These are phyloP conservation scores for Typhlichthys eigenmanni DNA, from an alignment of 2,797 vertebrate species.

Conservation along the genomic window DNA sequence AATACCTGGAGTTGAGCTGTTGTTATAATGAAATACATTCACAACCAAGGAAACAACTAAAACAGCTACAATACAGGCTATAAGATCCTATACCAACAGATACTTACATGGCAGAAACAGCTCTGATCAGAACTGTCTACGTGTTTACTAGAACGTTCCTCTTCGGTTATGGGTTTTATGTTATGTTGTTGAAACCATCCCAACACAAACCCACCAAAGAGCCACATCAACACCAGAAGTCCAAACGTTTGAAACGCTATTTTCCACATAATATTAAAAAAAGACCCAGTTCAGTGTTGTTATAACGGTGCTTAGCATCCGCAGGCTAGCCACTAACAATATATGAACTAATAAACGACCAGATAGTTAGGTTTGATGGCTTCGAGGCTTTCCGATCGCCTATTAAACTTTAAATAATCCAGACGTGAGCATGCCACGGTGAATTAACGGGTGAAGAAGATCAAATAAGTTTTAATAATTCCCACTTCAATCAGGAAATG, in stretches of 20 bases:
- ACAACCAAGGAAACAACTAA: background rate
- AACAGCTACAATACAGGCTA: background rate
- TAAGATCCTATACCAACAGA: background rate
- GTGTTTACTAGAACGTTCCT: slow-evolving; percentile 13
- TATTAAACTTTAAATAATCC: no score
- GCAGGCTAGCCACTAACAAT: no score
- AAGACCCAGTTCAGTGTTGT: background rate
- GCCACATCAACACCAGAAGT: slow-evolving; percentile 53
- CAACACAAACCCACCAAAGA: slow-evolving; percentile 58
- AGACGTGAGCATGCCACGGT: no score
- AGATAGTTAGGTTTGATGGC: no score
- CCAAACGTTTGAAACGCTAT: slow-evolving; percentile 30
- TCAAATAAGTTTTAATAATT: no score
- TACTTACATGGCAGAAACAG: slow-evolving; percentile 80
- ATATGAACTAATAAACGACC: no score
- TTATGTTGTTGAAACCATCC: slow-evolving; percentile 67
- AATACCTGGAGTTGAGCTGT: slow-evolving; percentile 31
- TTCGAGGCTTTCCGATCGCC: no score
- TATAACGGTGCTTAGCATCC: no score
- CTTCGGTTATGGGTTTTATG: slow-evolving; percentile 42
- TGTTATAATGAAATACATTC: background rate
- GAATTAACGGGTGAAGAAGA: no score
- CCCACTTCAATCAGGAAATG: no score
- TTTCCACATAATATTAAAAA: slow-evolving; percentile 59
- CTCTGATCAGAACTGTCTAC: slow-evolving; percentile 70